Evolutionary conservation across 1,140 invertebrate genomes (phyloP).

Genomic region (Ridgeia piscesae): DNA sequence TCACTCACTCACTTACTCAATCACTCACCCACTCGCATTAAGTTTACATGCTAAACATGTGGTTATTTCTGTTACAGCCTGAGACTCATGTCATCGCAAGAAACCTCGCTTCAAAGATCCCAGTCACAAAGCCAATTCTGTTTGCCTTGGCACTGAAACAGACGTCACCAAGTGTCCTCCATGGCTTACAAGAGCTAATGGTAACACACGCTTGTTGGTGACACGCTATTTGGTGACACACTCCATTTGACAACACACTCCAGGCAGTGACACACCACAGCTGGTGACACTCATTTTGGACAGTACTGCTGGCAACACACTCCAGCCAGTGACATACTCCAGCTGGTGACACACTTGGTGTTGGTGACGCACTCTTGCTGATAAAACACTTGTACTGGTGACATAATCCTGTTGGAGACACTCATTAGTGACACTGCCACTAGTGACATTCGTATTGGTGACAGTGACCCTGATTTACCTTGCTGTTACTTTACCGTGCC

Average conservation of each 20-base stretch:
- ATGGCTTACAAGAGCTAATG: neutral
- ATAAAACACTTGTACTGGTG: neutral
- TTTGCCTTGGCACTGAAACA: slow-evolving; percentile 40
- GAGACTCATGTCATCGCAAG: slow-evolving; percentile 42
- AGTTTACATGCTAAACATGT: too few species aligned
- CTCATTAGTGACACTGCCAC: neutral
- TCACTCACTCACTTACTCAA: too few species aligned
- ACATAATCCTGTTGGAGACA: neutral
- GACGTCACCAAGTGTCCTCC: slow-evolving; percentile 26
- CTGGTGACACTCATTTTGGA: too few species aligned
- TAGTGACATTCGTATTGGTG: too few species aligned
- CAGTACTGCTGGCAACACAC: neutral
- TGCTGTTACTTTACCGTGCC: neutral
- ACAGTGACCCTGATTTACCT: neutral
- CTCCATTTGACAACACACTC: too few species aligned
- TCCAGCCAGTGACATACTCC: neutral
- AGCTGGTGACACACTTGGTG: neutral
- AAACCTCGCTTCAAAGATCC: slow-evolving; percentile 35
- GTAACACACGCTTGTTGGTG: neutral
- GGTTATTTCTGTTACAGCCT: slow-evolving; percentile 35
- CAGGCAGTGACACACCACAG: neutral
- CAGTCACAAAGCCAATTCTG: slow-evolving; percentile 37
- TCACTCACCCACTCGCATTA: neutral
- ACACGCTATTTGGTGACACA: neutral
- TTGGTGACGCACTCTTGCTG: neutral